Evolutionary conservation across 2,113 vertebrate species (phyloP), one percentile per base, ranked within the genome.

Genomic region (Heterotis niloticus): DNA sequence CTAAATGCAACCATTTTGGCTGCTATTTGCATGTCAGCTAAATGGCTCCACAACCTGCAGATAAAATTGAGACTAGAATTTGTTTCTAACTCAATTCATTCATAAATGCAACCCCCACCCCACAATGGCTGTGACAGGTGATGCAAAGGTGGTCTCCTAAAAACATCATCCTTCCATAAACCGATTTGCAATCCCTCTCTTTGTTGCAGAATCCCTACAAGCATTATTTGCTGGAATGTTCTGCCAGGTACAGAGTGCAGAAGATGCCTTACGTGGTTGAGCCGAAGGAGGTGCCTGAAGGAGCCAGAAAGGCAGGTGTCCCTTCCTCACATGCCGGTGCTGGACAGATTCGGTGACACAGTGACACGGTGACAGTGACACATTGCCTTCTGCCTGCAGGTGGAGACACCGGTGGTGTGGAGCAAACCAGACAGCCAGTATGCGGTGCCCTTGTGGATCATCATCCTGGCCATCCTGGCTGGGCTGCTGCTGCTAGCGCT

Each of bases 401-500:
- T 96, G 84, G 90, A 92, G 85, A 97, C 94, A 0, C 87, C 89
- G 0, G 85, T 98, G 79, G 91, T 95, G 51, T 98, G 96, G 95
- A 93, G 89, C 81, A 97, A 95, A 80, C 91, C 93, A 0, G 94
- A 95, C 64, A 92, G 92, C 10, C 92, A 92, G 80, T 91, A 94
- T 14, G 89, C 92, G 0, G 94, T 95, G 70, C 95, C 96, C 0
- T 85, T 96, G 60, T 98, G 96, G 96, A 96, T 96, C 81, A 96
- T 98, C 76, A 94, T 97, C 80, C 85, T 98, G 78, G 94, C 96
- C 78, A 93, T 97, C 80, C 88, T 98, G 70, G 90, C 94, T n/a
- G 96, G 96, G 59, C 91, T 98, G 44, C 84, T 98, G 79, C 93
- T 97, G 17, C 90, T 98, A 4, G 94, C 94, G 11, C 88, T 98